A percentile compares a stretch with the other conserved stretches of the same genome.
These are phyloP conservation scores for Parus major DNA, from an alignment of 2,113 vertebrate genomes.

Conservation along the genomic window DNA sequence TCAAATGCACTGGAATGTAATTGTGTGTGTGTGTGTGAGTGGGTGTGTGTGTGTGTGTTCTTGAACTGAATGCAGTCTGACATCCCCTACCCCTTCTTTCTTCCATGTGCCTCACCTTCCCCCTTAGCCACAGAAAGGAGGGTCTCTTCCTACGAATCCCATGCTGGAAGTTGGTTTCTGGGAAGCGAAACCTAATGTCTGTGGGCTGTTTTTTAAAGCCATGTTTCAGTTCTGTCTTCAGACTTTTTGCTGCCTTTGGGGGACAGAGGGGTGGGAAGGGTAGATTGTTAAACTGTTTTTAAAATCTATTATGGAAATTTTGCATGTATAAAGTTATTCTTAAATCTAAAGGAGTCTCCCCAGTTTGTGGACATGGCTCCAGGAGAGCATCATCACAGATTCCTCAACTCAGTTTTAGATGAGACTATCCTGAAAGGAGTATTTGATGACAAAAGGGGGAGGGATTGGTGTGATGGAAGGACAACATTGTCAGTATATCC, in stretches of 20 bases:
- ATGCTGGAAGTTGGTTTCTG: slow-evolving; percentile 72
- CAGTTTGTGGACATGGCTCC: slow-evolving; percentile 12
- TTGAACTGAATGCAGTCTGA: slow-evolving; percentile 57
- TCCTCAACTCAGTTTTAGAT: slow-evolving; percentile 25
- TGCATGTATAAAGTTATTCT: slow-evolving; percentile 65
- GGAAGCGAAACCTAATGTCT: slow-evolving; percentile 61
- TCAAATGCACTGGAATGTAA: slow-evolving; percentile 71
- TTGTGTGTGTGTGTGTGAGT: neutral
- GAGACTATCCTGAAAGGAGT: neutral
- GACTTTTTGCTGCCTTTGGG: slow-evolving; percentile 63
- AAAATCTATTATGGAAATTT: slow-evolving; percentile 63
- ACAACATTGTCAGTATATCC: neutral
- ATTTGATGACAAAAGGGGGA: neutral
- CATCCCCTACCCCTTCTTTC: slow-evolving; percentile 38
- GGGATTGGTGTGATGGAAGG: neutral
- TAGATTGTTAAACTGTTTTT: slow-evolving; percentile 58
- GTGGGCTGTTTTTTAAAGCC: slow-evolving; percentile 63
- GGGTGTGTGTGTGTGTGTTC: neutral
- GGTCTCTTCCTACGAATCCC: slow-evolving; percentile 63
- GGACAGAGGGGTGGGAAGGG: slow-evolving; percentile 44
- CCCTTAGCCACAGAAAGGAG: slow-evolving; percentile 56
- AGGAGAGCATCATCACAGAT: slow-evolving; percentile 57
- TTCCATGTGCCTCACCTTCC: slow-evolving; percentile 50
- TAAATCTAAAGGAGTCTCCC: slow-evolving; percentile 56
- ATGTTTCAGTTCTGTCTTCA: slow-evolving; percentile 66